Base-by-base conservation (phyloP, 2,888 invertebrate genomes). In the Rhagonycha lutea region DNA sequence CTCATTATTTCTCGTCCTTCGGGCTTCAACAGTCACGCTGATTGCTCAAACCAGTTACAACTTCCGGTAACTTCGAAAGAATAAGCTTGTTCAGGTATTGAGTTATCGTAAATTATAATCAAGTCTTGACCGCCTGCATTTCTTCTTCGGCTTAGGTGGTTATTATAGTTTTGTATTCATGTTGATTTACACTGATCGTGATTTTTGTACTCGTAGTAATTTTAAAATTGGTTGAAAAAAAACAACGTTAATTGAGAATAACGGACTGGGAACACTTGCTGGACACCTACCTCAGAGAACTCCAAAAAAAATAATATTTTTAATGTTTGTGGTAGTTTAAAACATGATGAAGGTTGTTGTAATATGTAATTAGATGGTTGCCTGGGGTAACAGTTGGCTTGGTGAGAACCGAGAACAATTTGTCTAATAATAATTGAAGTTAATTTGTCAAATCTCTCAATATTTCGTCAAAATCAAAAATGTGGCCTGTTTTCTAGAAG, bases 21-120 rank as follows among this genome's bases (percentile, higher is more conserved):
- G 85, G 86, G 86, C 86, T 83, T 85, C 85, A 86, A 85, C 86
- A 86, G 86, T 85, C 86, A 86, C 86, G 85, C 83, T 86, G 86
- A 87, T 87, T 85, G 84, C 86, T 84, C 83, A 83, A 85, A 86
- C 86, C 85, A 86, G 86, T 86, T 86, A 85, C 81, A 84, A 84
- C 85, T 86, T 86, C 86, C 86, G 86, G 85, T 85, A 80, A 24
- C 24, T 65, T 79, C 70, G 70, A 72, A 79, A 77, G 74, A 77
- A 71, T 67, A 32, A 67, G 68, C 73, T 74, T 73, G 69, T 70
- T 73, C 80, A 79, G 80, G 79, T 78, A 79, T 65, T 73, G 77
- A 77, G 75, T 79, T 74, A 71, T 69, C 70, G 75, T 76, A 79
- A 79, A 81, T 80, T 76, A 74, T 80, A 80, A 80, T 80, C 79